Evolutionary conservation across 2,113 vertebrate species (phyloP), one percentile per base, ranked within the genome.

Genomic region (Lanius collurio): DNA sequence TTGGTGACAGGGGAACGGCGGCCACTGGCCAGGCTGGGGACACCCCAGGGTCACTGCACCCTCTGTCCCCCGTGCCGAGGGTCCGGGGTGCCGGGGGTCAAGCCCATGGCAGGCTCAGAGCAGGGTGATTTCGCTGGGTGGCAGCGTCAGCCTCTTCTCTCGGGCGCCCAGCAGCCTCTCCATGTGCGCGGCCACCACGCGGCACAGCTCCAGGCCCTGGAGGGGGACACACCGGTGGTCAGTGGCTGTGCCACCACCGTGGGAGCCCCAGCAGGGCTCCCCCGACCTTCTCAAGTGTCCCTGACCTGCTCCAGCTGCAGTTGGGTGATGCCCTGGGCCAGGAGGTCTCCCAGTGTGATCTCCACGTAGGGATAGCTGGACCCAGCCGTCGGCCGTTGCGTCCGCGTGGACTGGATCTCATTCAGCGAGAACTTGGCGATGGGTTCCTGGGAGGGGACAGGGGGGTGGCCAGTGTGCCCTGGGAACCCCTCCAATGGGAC

Each of bases 111-210:
- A 6, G 67, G 70, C 56, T 98, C 98, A 99, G 50, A 99, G 98
- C 90, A 99, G 97, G 6, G 99, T 99, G 93, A 99, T 99, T 98
- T 99, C 99, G 5, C 99, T 99, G 50, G 99, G 99, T 11, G 99
- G 99, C 88, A 99, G 97, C 1, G 99, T 99, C 31, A 99, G 98
- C 91, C 98, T 98, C 97, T 99, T 99, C 97, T 99, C 99, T 31
- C 98, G 98, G 35, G 98, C 98, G 0, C 98, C 98, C 79, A 99
- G 94, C 96, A 99, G 96, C 97, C 97, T 98, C 91, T 99, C 99
- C 98, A 99, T 97, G 69, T 99, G 99, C 77, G 98, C 98, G 6
- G 99, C 99, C 59, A 99, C 98, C 78, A 99, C 99, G 1, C 99
- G 98, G 90, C 99, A 99, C 81, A 99, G 97, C 97, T 99, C 99